These are phyloP conservation scores for Monodelphis domestica DNA, from an alignment of 2,797 vertebrate genomes.

Conservation along the genomic window DNA sequence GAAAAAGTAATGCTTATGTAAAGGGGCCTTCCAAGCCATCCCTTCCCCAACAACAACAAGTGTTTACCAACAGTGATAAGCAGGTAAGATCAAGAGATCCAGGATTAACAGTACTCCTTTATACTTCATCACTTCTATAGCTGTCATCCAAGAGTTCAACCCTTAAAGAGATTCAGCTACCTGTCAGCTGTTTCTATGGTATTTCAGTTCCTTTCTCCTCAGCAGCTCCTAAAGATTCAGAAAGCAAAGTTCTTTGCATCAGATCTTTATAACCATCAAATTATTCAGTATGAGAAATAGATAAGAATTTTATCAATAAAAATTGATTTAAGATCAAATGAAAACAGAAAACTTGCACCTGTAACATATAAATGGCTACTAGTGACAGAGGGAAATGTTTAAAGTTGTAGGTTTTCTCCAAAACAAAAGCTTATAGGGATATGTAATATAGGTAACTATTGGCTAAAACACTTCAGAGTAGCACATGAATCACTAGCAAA, in stretches of 20 bases:
- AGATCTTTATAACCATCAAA: neutral
- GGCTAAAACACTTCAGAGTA: neutral
- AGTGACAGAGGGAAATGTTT: neutral
- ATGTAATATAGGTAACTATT: neutral
- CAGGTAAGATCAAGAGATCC: neutral
- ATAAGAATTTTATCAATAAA: neutral
- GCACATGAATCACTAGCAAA: neutral
- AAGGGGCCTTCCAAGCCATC: neutral
- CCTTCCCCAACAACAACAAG: neutral
- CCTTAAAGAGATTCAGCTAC: neutral
- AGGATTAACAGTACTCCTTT: neutral
- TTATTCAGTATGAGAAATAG: neutral
- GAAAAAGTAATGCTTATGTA: neutral
- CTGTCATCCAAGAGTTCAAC: neutral
- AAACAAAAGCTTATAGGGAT: neutral
- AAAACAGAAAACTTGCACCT: neutral
- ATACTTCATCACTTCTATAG: neutral
- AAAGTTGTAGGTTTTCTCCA: neutral
- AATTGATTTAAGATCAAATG: neutral
- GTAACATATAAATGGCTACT: neutral
- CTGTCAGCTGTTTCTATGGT: neutral
- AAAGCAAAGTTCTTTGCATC: neutral
- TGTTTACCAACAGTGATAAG: neutral
- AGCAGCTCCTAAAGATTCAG: neutral
- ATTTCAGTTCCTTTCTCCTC: neutral